A percentile compares a stretch with the other conserved stretches of the same genome.
Evolutionary conservation across 2,888 invertebrate species (phyloP).

Genomic region (Pheosia gnoma): DNA sequence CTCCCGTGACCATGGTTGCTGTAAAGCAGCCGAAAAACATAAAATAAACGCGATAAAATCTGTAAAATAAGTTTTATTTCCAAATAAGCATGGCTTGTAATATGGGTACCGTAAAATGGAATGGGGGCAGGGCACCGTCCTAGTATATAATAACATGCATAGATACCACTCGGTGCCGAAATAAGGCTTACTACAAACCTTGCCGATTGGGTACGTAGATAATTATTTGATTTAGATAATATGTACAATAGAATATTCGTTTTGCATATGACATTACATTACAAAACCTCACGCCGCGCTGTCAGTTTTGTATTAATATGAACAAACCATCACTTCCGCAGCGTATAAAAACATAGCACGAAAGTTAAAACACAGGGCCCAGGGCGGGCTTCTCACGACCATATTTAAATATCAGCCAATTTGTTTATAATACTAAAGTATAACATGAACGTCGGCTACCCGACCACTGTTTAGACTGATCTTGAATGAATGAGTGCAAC

Average conservation of each 20-base stretch:
- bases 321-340: slow-evolving; percentile 44
- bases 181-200: too few species aligned
- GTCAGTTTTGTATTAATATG: slow-evolving; percentile 31
- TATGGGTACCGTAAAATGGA: too few species aligned
- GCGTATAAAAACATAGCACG: slow-evolving; percentile 49
- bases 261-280: not conserved
- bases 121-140: too few species aligned
- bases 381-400: slow-evolving; percentile 59
- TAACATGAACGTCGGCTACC: slow-evolving; percentile 59
- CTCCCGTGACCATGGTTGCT: too few species aligned
- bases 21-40: too few species aligned
- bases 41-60: too few species aligned
- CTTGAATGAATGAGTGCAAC: slow-evolving; percentile 72
- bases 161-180: too few species aligned
- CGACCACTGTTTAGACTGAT: slow-evolving; percentile 79
- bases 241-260: not conserved
- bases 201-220: too few species aligned
- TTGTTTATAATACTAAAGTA: slow-evolving; percentile 68
- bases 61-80: too few species aligned
- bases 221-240: too few species aligned
- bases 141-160: too few species aligned
- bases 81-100: too few species aligned
- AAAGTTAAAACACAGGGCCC: slow-evolving; percentile 45
- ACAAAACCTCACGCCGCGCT: slow-evolving; percentile 6
- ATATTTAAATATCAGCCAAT: slow-evolving; percentile 70